A percentile compares a stretch with the other conserved stretches of the same genome.
phyloP scores from a whole-genome alignment of 2,113 vertebrate species.

The Labeo rohita region DNA sequence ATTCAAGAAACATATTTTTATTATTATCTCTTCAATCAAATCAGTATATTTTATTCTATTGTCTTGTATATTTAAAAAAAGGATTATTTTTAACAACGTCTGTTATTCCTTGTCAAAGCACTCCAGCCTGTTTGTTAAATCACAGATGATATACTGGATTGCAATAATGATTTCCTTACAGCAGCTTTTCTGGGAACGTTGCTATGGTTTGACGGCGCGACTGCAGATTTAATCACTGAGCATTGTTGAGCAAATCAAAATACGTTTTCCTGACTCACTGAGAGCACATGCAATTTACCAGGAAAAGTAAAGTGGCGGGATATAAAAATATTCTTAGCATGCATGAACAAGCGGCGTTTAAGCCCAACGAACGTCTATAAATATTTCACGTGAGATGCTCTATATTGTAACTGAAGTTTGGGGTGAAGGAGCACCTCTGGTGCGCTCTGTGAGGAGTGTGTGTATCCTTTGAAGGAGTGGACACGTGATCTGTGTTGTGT shows the following conservation, averaged over 20 bases:
- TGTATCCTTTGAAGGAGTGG: background rate
- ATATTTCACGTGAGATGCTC: background rate
- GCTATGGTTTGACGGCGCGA: background rate
- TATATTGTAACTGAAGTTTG: background rate
- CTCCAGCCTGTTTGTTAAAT: background rate
- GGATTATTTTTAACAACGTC: no score
- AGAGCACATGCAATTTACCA: constrained; percentile 1
- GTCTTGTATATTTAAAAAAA: background rate
- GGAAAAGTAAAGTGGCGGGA: background rate
- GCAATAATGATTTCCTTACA: background rate
- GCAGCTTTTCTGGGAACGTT: constrained; percentile 13
- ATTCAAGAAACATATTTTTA: background rate
- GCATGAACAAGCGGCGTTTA: background rate
- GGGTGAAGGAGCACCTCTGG: no score
- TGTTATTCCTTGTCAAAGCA: background rate
- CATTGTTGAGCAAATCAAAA: background rate
- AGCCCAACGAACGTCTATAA: background rate
- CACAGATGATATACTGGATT: background rate
- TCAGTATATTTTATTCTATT: background rate
- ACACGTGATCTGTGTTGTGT: background rate
- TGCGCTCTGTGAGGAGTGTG: background rate
- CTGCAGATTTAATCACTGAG: constrained; percentile 3
- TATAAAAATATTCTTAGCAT: constrained; percentile 2
- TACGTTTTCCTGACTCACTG: background rate
- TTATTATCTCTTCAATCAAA: background rate